Base-by-base conservation (phyloP, 2,797 vertebrate genomes). In the Sebastes hopkinsi region DNA sequence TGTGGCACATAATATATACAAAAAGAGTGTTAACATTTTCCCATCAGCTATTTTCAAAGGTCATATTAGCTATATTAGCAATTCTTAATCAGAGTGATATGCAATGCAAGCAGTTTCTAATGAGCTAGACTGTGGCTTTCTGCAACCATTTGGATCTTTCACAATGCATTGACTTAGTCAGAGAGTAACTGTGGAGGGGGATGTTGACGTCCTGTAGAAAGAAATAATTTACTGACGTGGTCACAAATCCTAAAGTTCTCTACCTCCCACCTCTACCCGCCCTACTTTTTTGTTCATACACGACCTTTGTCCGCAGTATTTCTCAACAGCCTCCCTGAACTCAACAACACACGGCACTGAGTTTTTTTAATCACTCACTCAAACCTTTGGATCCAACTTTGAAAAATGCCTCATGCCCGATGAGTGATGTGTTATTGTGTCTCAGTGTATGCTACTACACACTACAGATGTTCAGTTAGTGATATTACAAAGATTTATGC, bases 291-390 rank as follows among this genome's bases (percentile, higher is more conserved):
- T 56, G 23, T 30, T 71, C 18, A 76, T 16, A 16, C 8, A 3
- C 50, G 55, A 88, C 79, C 92, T 92, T 94, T 90, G 89, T 23
- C 82, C 75, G 1, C 9, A 36, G 50, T 67, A 38, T 89, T 91
- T 88, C 85, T 75, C 32, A 87, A 90, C 64, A 50, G 55, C 29
- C n/a, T 72, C 30, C 3, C 74, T 27, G 52, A 78, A 38, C 23
- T 52, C 32, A 85, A 84, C 20, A 77, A 79, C 75, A 77, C 67
- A 54, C 32, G 4, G 5, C 18, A 32, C 22, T 13, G 23, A 38
- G n/a, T 62, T 85, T 18, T 42, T 16, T 73, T 67, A 80, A 90
- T 92, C 80, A 46, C 67, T 78, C 36, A 88, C 73, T 42, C 75
- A 65, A 64, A 64, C 66, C 91, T 89, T 86, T 91, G 78, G 77